Base-by-base conservation (phyloP, 1,140 invertebrate genomes). In the Bicyclus anynana region DNA sequence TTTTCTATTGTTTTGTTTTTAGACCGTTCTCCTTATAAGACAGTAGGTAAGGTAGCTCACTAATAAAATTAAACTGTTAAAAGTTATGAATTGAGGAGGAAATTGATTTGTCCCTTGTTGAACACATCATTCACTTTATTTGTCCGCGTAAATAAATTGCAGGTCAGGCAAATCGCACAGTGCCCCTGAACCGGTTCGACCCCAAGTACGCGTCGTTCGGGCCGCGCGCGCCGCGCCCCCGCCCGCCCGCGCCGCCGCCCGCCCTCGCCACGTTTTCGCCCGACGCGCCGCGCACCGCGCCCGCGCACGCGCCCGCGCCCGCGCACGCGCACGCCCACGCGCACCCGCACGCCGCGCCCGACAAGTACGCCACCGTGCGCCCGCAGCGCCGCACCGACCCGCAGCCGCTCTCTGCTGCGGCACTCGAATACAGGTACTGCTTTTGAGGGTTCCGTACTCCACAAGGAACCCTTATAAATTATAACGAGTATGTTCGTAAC, bases 171-270 rank as follows among this genome's bases (percentile, higher is more conserved):
- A 74, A 69, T 21, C 74, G 77, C 61, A 69, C 69, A 55, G 82
- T 74, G 70, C 56, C 89, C 83, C 66, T 92, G 77, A 92, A 91
- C 82, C 90, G 91, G 51, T 92, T 91, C 77, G 91, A 92, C 79
- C 91, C 91, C 53, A 92, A 91, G 67, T 91, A 91, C 74, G 91
- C 91, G 13, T 91, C 91, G 74, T 91, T 91, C 71, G 91, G 91
- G 0, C 91, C 91, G 37, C 91, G 91, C 74, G 89, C 90, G 61
- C 82, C 89, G 49, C 89, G 90, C 65, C 77, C 80, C 38, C 84
- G 83, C 59, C 79, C 78, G 48, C 76, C 80, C 62, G 76, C 79
- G 60, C 83, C 81, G 65, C 72, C 74, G 58, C 78, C 80, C 35
- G 73, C 80, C 12, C 75, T 80, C 53, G 77, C 75, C 63, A 80